Evolutionary conservation across 2,888 invertebrate species (phyloP).

Genomic region (Craniophora ligustri): DNA sequence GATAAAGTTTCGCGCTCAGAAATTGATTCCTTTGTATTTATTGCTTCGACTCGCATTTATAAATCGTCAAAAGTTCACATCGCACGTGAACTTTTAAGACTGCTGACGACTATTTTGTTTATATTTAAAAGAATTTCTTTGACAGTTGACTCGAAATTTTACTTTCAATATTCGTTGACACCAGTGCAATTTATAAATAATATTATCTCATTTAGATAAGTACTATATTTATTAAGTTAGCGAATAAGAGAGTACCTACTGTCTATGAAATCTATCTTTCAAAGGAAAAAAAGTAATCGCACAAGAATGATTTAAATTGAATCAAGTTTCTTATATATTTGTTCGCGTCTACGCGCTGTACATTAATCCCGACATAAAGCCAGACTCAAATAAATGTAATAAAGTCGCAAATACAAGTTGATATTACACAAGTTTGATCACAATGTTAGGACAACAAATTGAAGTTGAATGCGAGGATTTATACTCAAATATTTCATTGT

Average conservation of each 20-base stretch:
- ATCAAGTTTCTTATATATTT: background rate
- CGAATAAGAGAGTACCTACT: no score
- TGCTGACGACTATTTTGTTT: no score
- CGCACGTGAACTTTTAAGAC: no score
- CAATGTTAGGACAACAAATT: background rate
- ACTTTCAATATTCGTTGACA: no score
- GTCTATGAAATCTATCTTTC: background rate
- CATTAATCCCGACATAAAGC: background rate
- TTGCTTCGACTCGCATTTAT: constrained; percentile 7
- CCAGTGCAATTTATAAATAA: no score
- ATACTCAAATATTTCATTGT: background rate
- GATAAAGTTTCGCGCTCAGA: constrained; percentile 10
- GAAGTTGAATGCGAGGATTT: background rate
- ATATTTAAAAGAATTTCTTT: no score
- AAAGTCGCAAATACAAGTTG: background rate
- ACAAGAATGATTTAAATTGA: background rate
- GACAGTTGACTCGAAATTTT: no score
- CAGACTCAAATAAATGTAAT: background rate
- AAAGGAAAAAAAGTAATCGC: background rate
- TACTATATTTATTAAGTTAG: no score
- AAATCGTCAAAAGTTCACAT: constrained; percentile 13
- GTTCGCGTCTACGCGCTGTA: background rate
- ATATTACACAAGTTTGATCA: background rate
- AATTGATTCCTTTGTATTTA: constrained; percentile 22
- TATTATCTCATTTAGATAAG: no score